Base-by-base conservation (phyloP, 1,140 invertebrate species). In the Drosophila kurseongensis region DNA sequence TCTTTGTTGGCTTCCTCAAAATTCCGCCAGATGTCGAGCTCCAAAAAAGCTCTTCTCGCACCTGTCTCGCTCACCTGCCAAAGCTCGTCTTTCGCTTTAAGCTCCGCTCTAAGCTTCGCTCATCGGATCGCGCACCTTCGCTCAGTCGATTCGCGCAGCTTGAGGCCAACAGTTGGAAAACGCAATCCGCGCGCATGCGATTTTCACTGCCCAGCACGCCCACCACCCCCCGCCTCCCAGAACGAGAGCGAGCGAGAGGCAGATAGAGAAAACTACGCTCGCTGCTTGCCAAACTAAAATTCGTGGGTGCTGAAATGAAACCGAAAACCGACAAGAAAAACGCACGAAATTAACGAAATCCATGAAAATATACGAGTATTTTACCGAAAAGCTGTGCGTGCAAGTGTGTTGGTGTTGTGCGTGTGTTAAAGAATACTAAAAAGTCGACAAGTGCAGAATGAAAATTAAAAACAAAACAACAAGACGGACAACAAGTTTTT, bases 401-500 rank as follows among this genome's bases (percentile, higher is more conserved):
- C 40, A 18, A 38, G 35, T 48, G 18, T 40, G 2, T 9, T 50
- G 44, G 36, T 66, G 23, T 60, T 69, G 48, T 44, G 67, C 74
- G 73, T 69, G 55, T 45, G 67, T 55, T 61, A 59, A 67, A 60
- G 56, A 68, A 63, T 61, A 75, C 58, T 40, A 55, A 67, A 62
- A 40, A 9, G 52, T 29, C 40, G 56, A 66, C 80, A 90, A 88
- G 80, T 88, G 84, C 80, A 84, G 72, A 73, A 88, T 77, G 75
- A 80, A 89, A 80, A 80, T 76, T 50, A 78, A 62, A 78, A 76
- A 67, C 55, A 77, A 77, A 76, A 76, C 38, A 51, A 56, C 60
- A 69, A 72, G 80, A 80, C 66, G 72, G 84, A 52, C 71, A 89
- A 88, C 82, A 65, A 79, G 83, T 86, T 88, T 78, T 75, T 78